Conservation (phyloP, 2,888 invertebrate genomes). For the Sthenelais limicola region DNA sequence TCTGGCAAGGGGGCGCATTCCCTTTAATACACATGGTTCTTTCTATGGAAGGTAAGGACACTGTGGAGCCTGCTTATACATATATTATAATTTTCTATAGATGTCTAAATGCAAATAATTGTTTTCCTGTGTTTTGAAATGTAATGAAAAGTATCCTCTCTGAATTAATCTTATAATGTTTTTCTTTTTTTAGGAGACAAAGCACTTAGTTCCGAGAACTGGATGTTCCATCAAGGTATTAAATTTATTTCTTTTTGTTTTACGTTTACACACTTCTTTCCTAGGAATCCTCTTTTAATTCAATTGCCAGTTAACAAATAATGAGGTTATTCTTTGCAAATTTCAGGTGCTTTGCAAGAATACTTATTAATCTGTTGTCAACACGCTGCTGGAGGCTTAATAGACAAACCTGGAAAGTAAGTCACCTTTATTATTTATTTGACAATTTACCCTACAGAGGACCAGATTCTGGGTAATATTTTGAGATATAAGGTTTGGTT, state of each 20-base stretch:
- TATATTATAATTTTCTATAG: no score
- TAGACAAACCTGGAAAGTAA: slow-evolving; percentile 97
- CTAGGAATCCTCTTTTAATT: neutral
- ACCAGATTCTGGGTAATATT: no score
- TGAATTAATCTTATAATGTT: no score
- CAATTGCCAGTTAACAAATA: neutral
- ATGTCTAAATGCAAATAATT: no score
- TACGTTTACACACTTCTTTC: neutral
- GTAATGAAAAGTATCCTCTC: neutral
- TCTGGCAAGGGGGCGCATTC: slow-evolving; percentile 97
- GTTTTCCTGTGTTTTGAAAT: no score
- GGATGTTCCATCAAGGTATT: slow-evolving; percentile 83
- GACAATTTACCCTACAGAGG: no score
- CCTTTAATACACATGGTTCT: slow-evolving; percentile 81
- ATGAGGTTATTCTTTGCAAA: slow-evolving; percentile 40
- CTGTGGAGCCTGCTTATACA: no score
- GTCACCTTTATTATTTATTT: slow-evolving; percentile 60
- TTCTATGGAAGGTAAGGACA: slow-evolving; percentile 38
- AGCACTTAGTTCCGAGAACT: slow-evolving; percentile 72
- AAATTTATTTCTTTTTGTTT: slow-evolving; percentile 1
- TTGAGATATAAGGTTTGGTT: no score
- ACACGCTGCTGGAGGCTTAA: slow-evolving; percentile 84
- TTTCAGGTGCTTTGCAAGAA: slow-evolving; percentile 83
- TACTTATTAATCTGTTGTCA: slow-evolving; percentile 96
- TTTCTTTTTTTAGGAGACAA: slow-evolving; percentile 60